These are phyloP conservation scores for Agrypnia vestita DNA, from an alignment of 1,140 invertebrate species.

Conservation along the genomic window DNA sequence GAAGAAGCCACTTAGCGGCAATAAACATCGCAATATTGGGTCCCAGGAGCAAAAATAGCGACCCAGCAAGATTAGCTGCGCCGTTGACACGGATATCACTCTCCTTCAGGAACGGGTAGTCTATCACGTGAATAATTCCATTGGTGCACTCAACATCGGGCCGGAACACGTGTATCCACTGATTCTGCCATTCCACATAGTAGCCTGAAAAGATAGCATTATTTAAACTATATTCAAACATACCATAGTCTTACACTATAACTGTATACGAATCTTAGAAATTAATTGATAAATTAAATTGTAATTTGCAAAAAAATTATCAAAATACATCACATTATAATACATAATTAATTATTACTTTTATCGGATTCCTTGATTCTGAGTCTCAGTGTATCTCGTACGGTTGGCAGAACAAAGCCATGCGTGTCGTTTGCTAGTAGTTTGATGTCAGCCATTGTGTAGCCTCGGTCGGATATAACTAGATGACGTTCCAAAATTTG, in stretches of 20 bases:
- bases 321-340: conserved; percentile 5
- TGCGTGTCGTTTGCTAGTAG: conserved; percentile 76
- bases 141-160: conserved; percentile 94
- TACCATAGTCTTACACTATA: background rate
- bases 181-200: conserved; percentile 86
- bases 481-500: conserved; percentile 88
- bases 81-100: conserved; percentile 85
- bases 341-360: conserved; percentile 76
- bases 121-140: conserved; percentile 94
- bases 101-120: conserved; percentile 85
- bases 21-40: conserved; percentile 57
- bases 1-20: conserved; percentile 45
- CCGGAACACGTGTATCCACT: conserved; percentile 87
- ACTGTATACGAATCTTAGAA: too few relatives aligned
- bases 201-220: conserved; percentile 76
- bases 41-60: conserved; percentile 63
- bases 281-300: too few relatives aligned
- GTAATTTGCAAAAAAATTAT: too few relatives aligned
- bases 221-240: background rate
- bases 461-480: conserved; percentile 80
- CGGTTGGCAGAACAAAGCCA: conserved; percentile 78
- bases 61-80: conserved; percentile 63
- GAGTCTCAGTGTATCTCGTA: conserved; percentile 81
- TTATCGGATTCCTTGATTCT: conserved; percentile 82
- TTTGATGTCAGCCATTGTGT: conserved; percentile 85